Evolutionary conservation across 2,888 invertebrate species (phyloP).

Genomic region (Cephus pulcher): DNA sequence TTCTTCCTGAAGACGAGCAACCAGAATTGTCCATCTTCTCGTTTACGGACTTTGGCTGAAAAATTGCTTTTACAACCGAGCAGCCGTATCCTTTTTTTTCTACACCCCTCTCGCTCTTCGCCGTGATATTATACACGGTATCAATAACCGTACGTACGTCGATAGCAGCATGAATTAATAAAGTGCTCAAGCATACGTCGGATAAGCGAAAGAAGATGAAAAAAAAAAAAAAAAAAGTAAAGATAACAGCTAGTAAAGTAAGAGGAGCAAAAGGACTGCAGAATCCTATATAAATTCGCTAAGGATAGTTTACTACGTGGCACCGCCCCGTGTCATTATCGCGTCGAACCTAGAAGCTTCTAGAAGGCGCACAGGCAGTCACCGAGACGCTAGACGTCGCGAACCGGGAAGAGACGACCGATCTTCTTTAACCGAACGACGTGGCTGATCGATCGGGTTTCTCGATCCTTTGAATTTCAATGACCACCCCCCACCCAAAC

Average conservation of each 20-base stretch:
- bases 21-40: background rate
- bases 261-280: background rate
- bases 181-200: background rate
- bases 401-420: slow-evolving; percentile 8
- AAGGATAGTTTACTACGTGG: slow-evolving; percentile 60
- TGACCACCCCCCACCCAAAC: background rate
- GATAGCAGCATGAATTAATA: background rate
- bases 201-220: background rate
- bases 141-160: background rate
- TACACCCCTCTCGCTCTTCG: background rate
- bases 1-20: slow-evolving; percentile 33
- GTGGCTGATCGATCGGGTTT: slow-evolving; percentile 9
- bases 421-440: background rate
- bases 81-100: background rate
- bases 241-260: background rate
- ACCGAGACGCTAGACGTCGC: slow-evolving; percentile 14
- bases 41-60: background rate
- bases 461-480: slow-evolving; percentile 29
- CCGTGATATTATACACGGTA: background rate
- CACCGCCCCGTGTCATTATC: slow-evolving; percentile 63
- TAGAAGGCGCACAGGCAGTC: slow-evolving; percentile 21
- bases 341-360: slow-evolving; percentile 31
- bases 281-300: slow-evolving; percentile 53
- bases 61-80: background rate
- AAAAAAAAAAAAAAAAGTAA: background rate